These are phyloP conservation scores for Paramacrobiotus metropolitanus DNA, from an alignment of 1,140 invertebrate genomes.

Conservation along the genomic window DNA sequence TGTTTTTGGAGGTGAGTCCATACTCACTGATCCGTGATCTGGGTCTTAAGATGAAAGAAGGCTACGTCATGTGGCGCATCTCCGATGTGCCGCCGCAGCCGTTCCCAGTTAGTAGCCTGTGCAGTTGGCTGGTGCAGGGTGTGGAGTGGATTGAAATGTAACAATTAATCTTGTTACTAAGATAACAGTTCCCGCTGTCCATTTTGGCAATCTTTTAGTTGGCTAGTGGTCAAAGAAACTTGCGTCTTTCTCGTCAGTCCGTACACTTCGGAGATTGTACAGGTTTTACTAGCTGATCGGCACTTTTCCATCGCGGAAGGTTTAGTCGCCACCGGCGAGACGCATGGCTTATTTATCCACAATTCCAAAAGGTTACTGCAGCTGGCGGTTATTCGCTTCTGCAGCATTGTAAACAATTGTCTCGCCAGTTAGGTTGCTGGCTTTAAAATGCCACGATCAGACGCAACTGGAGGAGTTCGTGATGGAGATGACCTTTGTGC, in stretches of 20 bases:
- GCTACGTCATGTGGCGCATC: slow-evolving; percentile 41
- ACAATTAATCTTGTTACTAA: too few relatives aligned
- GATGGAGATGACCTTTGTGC: background rate
- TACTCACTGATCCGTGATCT: slow-evolving; percentile 63
- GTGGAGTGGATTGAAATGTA: background rate
- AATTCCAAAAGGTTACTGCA: background rate
- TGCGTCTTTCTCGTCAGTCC: slow-evolving; percentile 65
- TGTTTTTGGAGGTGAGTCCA: slow-evolving; percentile 66
- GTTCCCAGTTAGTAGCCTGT: background rate
- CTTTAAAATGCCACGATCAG: slow-evolving; percentile 18
- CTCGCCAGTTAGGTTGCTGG: slow-evolving; percentile 65
- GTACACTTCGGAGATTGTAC: slow-evolving; percentile 43
- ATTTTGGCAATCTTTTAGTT: too few relatives aligned
- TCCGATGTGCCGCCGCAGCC: background rate
- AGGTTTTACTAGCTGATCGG: slow-evolving; percentile 69
- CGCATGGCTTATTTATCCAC: background rate
- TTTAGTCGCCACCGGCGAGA: background rate
- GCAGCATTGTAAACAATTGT: too few relatives aligned
- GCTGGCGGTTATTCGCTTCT: too few relatives aligned
- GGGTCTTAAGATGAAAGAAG: slow-evolving; percentile 67
- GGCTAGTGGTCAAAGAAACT: slow-evolving; percentile 74
- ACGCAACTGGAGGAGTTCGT: background rate
- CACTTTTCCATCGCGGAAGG: too few relatives aligned
- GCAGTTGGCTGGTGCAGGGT: background rate
- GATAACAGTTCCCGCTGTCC: too few relatives aligned